Base-by-base conservation (phyloP, 2,888 invertebrate species). In the Cephus nigrinus region DNA sequence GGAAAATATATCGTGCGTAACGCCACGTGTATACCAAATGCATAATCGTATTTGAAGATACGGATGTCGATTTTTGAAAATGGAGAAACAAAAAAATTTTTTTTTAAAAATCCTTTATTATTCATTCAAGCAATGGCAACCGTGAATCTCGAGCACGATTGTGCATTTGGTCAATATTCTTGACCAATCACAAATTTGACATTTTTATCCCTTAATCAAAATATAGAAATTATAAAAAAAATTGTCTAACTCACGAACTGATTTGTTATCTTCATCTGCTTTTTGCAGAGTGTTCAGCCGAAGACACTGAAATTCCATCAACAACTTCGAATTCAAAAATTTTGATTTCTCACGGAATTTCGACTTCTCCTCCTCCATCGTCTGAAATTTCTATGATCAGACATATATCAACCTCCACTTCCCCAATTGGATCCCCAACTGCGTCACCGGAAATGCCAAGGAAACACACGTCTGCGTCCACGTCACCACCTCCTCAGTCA, bases 11-110 rank as follows among this genome's bases (percentile, higher is more conserved):
- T 71, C 71, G 71, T 71, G 33, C 79, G 77, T 76, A 73, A 55
- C 74, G 75, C 79, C 74, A 82, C 79, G 83, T 82, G 80, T 79
- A 78, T 75, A 84, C 86, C 88, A 88, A 90, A 90, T 89, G 89
- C 90, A 88, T 84, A 88, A 87, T 89, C 90, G 88, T 88, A 84
- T 82, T 89, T 88, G 89, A 89, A 87, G 84, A 76, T 73, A 79
- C 74, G 78, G 74, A 55, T 72, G 68, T 73, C 34, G 55, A 40
- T 77, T 68, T 75, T 73, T 78, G 30, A 69, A 34, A 75, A 72
- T 72, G 68, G 5, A 15, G 12, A 71, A 30, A 3, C 40, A 68
- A 75, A 1, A 23, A 35, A 77, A 78, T 11, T 35, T 35, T 55
- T 15, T 23, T 1, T 2, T 9, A 9, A 55, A 40, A 32, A 71